A percentile compares a stretch with the other conserved stretches of the same genome.
phyloP scores from a whole-genome alignment of 1,140 invertebrate genomes.

The Coenobita brevimanus region DNA sequence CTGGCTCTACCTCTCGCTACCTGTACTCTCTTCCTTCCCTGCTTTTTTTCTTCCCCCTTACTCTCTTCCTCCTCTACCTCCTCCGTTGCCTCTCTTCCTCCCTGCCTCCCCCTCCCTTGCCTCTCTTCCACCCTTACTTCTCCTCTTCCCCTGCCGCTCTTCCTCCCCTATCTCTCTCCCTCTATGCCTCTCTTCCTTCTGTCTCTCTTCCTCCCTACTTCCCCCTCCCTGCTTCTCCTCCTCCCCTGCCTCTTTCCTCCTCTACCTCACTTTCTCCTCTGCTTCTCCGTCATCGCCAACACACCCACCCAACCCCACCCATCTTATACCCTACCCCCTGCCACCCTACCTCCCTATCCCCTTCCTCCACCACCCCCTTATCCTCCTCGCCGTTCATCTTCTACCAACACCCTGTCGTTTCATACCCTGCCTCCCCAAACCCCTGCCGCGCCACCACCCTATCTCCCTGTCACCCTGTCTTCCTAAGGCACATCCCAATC shows the following conservation, averaged over 20 bases:
- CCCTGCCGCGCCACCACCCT: too few species aligned
- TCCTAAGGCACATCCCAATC: too few species aligned
- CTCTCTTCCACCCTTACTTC: too few species aligned
- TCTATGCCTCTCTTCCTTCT: too few species aligned
- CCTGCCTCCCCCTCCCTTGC: too few species aligned
- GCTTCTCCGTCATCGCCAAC: background rate
- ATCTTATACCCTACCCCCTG: background rate
- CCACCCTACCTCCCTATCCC: background rate
- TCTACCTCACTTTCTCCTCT: background rate
- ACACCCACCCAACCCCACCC: background rate
- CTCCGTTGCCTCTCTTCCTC: background rate
- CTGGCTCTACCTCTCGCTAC: too few species aligned
- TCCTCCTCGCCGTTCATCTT: background rate
- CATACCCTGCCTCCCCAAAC: too few species aligned
- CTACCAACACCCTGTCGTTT: too few species aligned
- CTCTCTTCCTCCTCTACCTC: background rate
- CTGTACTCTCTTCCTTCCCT: too few species aligned
- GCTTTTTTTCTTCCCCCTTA: background rate
- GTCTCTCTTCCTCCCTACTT: background rate
- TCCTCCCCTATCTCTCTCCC: too few species aligned
- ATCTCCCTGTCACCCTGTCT: too few species aligned
- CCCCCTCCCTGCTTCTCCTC: background rate
- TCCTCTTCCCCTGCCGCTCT: too few species aligned
- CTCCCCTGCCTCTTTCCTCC: background rate
- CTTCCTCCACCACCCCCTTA: background rate